Conservation (phyloP, 2,888 invertebrate genomes). For the Polylopha cassiicola region DNA sequence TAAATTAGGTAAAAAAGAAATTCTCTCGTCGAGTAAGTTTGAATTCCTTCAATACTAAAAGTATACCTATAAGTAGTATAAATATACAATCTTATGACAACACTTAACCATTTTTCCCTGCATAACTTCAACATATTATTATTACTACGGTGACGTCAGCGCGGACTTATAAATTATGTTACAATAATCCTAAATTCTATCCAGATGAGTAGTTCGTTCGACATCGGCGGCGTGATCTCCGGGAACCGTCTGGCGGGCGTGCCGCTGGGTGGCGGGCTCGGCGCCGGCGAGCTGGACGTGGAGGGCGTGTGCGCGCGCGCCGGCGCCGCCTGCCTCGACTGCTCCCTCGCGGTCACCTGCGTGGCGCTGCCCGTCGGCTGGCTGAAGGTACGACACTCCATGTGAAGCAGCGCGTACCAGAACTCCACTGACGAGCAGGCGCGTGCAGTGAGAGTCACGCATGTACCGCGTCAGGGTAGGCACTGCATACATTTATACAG, state of each 20-base stretch:
- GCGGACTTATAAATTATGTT: neutral
- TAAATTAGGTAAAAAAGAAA: too few species aligned
- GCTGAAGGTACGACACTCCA: conserved; percentile 51
- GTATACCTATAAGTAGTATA: too few species aligned
- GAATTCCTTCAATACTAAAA: too few species aligned
- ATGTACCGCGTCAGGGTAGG: too few species aligned
- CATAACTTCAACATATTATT: too few species aligned
- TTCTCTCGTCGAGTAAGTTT: too few species aligned
- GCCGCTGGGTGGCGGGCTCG: conserved; percentile 56
- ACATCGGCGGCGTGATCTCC: conserved; percentile 54
- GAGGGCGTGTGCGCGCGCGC: conserved; percentile 58
- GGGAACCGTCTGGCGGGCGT: conserved; percentile 65
- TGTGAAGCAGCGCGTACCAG: too few species aligned
- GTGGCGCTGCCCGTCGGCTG: conserved; percentile 59
- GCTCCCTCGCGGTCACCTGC: conserved; percentile 55
- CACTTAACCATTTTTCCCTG: too few species aligned
- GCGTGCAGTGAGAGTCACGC: too few species aligned
- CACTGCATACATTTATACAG: too few species aligned
- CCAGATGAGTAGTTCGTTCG: conserved; percentile 52
- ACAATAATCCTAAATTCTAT: conserved; percentile 10
- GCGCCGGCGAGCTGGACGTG: conserved; percentile 59
- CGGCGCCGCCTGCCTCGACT: conserved; percentile 61
- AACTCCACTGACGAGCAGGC: too few species aligned
- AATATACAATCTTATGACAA: too few species aligned
- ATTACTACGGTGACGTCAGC: neutral